These are phyloP conservation scores for Daktulosphaira vitifoliae DNA, from an alignment of 1,140 invertebrate genomes.

Conservation along the genomic window DNA sequence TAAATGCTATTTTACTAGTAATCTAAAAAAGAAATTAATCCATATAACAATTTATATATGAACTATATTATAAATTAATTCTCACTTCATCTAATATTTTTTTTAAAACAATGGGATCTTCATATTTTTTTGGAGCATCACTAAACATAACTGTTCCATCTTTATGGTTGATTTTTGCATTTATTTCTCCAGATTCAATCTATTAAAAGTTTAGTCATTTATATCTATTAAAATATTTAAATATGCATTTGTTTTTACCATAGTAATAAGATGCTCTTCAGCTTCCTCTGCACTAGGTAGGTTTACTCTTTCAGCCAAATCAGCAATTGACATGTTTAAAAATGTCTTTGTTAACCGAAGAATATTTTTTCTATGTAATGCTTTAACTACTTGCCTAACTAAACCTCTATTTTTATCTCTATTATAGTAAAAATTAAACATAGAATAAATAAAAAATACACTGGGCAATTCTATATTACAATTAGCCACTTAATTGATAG, in stretches of 20 bases:
- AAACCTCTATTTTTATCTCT: slow-evolving; percentile 77
- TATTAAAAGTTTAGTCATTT: slow-evolving; percentile 44
- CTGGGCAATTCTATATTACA: too few species aligned
- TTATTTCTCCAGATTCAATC: slow-evolving; percentile 97
- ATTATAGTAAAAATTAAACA: too few species aligned
- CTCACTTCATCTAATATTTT: slow-evolving; percentile 66
- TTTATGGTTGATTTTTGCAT: slow-evolving; percentile 93
- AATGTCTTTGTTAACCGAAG: slow-evolving; percentile 95
- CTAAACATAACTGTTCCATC: slow-evolving; percentile 97
- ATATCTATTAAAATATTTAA: slow-evolving; percentile 32
- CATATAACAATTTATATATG: not conserved
- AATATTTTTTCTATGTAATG: slow-evolving; percentile 93
- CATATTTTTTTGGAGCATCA: slow-evolving; percentile 92
- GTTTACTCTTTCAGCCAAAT: slow-evolving; percentile 86
- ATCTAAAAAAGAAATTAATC: slow-evolving; percentile 46
- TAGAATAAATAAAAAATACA: too few species aligned
- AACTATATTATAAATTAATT: slow-evolving; percentile 6
- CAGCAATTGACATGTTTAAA: slow-evolving; percentile 82
- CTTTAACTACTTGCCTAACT: slow-evolving; percentile 74
- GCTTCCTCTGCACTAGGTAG: slow-evolving; percentile 74
- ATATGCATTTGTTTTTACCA: too few species aligned
- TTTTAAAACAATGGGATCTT: slow-evolving; percentile 75
- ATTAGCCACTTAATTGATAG: too few species aligned
- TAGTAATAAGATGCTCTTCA: slow-evolving; percentile 88
- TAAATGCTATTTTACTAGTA: slow-evolving; percentile 73